Evolutionary conservation across 1,140 invertebrate species (phyloP), one percentile per base, ranked within the genome.

Genomic region (Megathymus violae): DNA sequence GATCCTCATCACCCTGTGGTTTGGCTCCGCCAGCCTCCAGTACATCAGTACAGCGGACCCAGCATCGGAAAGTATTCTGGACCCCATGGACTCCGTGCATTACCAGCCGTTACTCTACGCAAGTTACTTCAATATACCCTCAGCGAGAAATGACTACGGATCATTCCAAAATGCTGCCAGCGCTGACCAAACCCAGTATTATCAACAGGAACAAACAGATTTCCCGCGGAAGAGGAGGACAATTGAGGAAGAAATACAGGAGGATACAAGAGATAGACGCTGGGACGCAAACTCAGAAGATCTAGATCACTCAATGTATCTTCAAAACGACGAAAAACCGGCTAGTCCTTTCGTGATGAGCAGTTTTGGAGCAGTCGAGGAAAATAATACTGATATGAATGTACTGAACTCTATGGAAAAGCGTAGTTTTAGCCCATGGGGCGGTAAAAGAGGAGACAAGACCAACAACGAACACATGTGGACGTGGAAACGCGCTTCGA

Each of bases 381-480:
- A 78, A 0, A 85, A 82, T 38, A 59, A 62, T 4, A 81, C 68
- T 0, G 69, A 71, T 7, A 64, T 38, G 16, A 67, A 73, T 4
- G 17, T 73, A n/a, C 16, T 71, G 3, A 64, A 66, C 6, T 51
- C 72, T 0, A 52, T 67, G 17, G 80, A 85, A 5, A 91, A 88
- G 60, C 81, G 73, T 41, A 87, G 77, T 59, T 91, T 91, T 27
- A 91, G 86, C 19, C 88, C 88, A 0, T 91, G 88, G 88, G 88
- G 88, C 4, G 88, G 88, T 3, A 91, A 91, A 50, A 61, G 88
- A 38, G 69, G 84, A 27, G 71, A 74, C 13, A 76, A 71, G 6
- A 15, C 71, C 0, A 77, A 58, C 5, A 58, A 79, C 0, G 85
- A 85, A 22, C 74, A 81, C 7, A 88, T 77, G 76, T 89, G 85